Percentiles rank a stretch among this genome's conserved stretches.
Conservation (phyloP, 2,888 invertebrate species). For the Plagodis dolabraria region DNA sequence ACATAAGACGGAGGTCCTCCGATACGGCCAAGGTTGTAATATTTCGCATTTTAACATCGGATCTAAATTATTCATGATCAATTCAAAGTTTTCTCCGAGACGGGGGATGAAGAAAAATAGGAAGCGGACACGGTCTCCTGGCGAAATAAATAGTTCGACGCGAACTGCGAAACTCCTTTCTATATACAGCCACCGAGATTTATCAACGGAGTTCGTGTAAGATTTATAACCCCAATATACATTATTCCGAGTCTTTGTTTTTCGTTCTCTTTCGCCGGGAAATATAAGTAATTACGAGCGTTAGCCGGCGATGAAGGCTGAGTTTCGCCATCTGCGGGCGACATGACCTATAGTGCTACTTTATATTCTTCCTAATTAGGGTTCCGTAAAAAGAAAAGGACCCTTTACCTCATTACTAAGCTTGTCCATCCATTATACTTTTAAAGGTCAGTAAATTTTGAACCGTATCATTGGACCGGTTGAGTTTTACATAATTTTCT, state of each 20-base stretch:
- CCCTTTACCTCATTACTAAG: no score
- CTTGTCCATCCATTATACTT: no score
- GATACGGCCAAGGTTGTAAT: slow-evolving; percentile 47
- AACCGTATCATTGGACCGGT: no score
- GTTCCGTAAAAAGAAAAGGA: no score
- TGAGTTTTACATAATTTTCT: no score
- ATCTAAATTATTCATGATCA: slow-evolving; percentile 78
- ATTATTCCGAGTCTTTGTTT: slow-evolving; percentile 55
- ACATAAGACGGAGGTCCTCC: slow-evolving; percentile 28
- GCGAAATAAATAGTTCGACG: slow-evolving; percentile 61
- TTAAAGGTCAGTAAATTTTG: no score
- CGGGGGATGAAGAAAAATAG: slow-evolving; percentile 63
- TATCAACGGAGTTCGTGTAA: slow-evolving; percentile 55
- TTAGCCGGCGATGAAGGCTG: slow-evolving; percentile 31
- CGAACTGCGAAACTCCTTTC: slow-evolving; percentile 58
- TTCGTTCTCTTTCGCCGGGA: slow-evolving; percentile 39
- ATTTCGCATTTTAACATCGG: slow-evolving; percentile 57
- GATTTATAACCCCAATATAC: slow-evolving; percentile 58
- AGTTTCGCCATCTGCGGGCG: slow-evolving; percentile 37
- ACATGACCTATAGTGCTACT: slow-evolving; percentile 35
- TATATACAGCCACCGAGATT: slow-evolving; percentile 59
- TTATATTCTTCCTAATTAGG: slow-evolving; percentile 22
- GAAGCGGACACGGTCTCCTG: slow-evolving; percentile 49
- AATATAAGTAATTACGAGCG: slow-evolving; percentile 40
- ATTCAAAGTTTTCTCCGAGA: slow-evolving; percentile 66